Evolutionary conservation across 2,797 vertebrate species (phyloP).

Genomic region (Sebastiscus albofasciatus): DNA sequence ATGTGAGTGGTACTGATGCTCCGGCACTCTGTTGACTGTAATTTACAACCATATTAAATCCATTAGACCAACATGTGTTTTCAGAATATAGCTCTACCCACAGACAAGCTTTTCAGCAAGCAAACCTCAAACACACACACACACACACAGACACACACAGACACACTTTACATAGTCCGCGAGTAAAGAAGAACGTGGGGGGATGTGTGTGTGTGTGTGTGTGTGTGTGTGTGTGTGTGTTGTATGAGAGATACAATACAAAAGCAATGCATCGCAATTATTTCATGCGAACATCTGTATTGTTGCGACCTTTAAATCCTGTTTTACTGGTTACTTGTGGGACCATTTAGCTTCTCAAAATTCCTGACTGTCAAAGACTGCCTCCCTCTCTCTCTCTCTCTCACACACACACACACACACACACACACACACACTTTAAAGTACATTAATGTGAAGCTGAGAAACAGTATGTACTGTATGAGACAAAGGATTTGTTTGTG

Average conservation of each 20-base stretch:
- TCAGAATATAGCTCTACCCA: slow-evolving; percentile 52
- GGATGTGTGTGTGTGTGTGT: background rate
- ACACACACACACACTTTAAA: background rate
- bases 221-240: background rate
- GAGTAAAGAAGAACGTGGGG: slow-evolving; percentile 7
- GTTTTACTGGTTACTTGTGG: slow-evolving; percentile 15
- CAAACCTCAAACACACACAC: slow-evolving; percentile 50
- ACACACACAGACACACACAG: background rate
- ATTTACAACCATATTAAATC: slow-evolving; percentile 79
- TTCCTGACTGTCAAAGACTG: background rate
- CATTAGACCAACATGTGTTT: slow-evolving; percentile 78
- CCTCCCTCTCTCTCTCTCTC: background rate
- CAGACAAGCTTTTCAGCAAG: slow-evolving; percentile 55
- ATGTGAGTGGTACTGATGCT: slow-evolving; percentile 62
- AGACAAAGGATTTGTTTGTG: background rate
- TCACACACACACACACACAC: background rate
- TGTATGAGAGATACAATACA: background rate
- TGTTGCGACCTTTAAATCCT: background rate
- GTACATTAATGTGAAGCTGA: background rate
- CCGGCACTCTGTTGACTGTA: slow-evolving; percentile 57
- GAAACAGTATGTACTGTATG: background rate
- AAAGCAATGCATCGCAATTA: background rate
- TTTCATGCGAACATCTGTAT: slow-evolving; percentile 5
- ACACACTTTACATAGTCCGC: slow-evolving; percentile 11
- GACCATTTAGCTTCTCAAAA: background rate